Percentiles rank a stretch among this genome's conserved stretches.
Conservation (phyloP, 92 coral and sea anemone genomes). For the Isaurus tuberculatus region DNA sequence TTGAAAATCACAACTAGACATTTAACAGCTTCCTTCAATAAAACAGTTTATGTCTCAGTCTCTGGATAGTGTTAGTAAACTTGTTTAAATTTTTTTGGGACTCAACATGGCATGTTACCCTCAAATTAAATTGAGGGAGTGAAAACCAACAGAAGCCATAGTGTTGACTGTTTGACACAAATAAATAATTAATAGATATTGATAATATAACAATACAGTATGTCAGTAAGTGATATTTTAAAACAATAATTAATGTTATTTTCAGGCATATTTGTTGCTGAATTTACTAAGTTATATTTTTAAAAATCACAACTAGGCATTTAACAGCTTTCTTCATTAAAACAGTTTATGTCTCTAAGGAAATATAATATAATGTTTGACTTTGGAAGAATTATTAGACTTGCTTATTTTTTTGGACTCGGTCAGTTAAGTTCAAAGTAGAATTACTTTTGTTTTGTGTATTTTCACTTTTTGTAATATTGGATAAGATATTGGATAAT, state of each 20-base stretch:
- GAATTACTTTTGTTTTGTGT: too few relatives aligned
- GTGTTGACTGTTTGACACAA: neutral
- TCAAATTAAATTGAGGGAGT: slow-evolving; percentile 89
- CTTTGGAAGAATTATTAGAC: too few relatives aligned
- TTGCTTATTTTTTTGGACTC: too few relatives aligned
- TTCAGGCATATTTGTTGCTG: neutral
- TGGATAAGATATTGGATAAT: too few relatives aligned
- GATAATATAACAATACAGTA: neutral
- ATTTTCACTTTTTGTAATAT: too few relatives aligned
- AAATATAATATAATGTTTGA: too few relatives aligned
- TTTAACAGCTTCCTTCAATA: neutral
- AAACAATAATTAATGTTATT: neutral
- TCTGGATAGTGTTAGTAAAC: too few relatives aligned
- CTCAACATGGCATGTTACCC: slow-evolving; percentile 94
- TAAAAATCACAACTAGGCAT: neutral
- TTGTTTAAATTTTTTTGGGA: too few relatives aligned
- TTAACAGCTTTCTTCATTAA: neutral
- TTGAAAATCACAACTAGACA: neutral
- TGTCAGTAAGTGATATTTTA: neutral
- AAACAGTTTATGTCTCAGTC: neutral
- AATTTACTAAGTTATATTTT: slow-evolving; percentile 1
- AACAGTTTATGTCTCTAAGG: neutral
- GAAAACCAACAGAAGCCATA: slow-evolving; percentile 1
- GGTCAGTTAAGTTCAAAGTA: too few relatives aligned
- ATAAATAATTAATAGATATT: neutral